phyloP scores from a whole-genome alignment of 2,888 invertebrate species.

The Omphaloscelis lunosa region DNA sequence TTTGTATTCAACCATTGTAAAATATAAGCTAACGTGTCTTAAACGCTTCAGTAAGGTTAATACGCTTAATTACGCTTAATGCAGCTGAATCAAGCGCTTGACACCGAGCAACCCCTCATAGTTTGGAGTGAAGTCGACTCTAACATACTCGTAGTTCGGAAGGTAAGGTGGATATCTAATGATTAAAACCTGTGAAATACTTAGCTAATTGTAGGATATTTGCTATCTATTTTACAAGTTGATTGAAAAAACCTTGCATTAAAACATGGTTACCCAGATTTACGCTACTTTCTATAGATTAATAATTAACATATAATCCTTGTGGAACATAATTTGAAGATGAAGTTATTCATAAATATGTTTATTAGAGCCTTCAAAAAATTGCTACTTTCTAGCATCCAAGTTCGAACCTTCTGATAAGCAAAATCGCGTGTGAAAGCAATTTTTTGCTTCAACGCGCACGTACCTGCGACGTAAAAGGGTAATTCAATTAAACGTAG shows the following conservation, averaged over 20 bases:
- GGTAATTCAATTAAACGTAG: conserved; percentile 43
- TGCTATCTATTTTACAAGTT: neutral
- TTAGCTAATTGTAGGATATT: neutral
- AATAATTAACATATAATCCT: neutral
- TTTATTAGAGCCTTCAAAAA: neutral
- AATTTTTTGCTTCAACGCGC: conserved; percentile 36
- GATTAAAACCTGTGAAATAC: neutral
- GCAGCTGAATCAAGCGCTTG: conserved; percentile 17
- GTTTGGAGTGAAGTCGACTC: neutral
- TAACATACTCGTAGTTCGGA: conserved; percentile 1
- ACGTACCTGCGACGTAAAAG: conserved; percentile 29
- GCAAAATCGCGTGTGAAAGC: conserved; percentile 9
- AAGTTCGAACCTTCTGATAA: conserved; percentile 21
- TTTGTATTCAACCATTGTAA: too few relatives aligned
- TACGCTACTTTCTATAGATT: neutral
- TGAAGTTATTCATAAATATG: too few relatives aligned
- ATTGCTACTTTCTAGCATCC: neutral
- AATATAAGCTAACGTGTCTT: too few relatives aligned
- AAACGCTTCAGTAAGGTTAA: too few relatives aligned
- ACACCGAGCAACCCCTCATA: conserved; percentile 4
- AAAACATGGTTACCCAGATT: neutral
- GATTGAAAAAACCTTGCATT: neutral
- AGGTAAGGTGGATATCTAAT: neutral
- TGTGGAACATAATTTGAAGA: neutral
- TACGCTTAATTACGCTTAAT: neutral